phyloP scores from a whole-genome alignment of 2,888 invertebrate genomes.

The Xestia ashworthii region DNA sequence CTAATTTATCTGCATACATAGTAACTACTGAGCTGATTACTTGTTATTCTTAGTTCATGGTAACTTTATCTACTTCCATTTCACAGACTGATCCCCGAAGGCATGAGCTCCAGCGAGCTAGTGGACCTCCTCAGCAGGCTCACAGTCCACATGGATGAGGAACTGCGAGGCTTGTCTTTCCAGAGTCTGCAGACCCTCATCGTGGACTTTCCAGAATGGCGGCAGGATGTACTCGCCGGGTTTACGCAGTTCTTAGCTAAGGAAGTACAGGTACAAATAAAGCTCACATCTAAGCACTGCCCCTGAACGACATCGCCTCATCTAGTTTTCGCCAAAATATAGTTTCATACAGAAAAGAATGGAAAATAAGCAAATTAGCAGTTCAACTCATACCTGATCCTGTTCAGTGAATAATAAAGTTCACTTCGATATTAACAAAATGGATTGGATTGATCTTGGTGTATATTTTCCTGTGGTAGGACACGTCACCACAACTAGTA shows the following conservation, averaged over 20 bases:
- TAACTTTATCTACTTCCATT: neutral
- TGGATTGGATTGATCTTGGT: neutral
- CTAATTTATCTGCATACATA: neutral
- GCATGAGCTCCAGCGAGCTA: slow-evolving; percentile 98
- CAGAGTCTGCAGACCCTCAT: slow-evolving; percentile 99
- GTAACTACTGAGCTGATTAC: neutral
- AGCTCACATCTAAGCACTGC: neutral
- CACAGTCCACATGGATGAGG: slow-evolving; percentile 99
- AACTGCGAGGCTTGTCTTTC: slow-evolving; percentile 97
- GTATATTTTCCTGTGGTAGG: slow-evolving; percentile 82
- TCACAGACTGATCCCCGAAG: slow-evolving; percentile 97
- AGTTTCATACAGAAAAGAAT: neutral
- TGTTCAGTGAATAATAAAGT: neutral
- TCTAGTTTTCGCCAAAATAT: neutral
- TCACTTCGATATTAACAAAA: neutral
- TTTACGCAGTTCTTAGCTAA: slow-evolving; percentile 98
- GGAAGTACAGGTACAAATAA: slow-evolving; percentile 93
- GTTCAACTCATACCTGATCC: neutral
- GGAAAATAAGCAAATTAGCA: neutral
- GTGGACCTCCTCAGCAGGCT: slow-evolving; percentile 98
- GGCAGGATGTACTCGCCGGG: slow-evolving; percentile 98
- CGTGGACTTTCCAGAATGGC: slow-evolving; percentile 99
- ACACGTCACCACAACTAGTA: slow-evolving; percentile 96
- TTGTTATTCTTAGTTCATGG: neutral
- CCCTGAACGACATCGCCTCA: neutral